These are phyloP conservation scores for Tetraneura akinire DNA, from an alignment of 1,140 invertebrate genomes.

Conservation along the genomic window DNA sequence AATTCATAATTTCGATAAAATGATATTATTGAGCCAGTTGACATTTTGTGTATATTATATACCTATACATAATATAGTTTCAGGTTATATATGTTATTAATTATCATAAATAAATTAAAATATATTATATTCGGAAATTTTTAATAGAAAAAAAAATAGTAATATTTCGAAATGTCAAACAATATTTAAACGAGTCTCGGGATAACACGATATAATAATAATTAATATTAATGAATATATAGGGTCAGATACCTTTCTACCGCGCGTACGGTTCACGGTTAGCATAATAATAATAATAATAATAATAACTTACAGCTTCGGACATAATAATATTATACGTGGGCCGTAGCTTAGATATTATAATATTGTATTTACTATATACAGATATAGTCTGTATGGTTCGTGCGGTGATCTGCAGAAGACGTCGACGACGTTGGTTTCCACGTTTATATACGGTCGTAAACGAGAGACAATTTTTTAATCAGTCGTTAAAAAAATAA, in stretches of 20 bases:
- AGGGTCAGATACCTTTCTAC: background rate
- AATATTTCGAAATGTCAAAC: background rate
- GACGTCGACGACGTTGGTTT: background rate
- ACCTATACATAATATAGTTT: too few species aligned
- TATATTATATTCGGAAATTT: background rate
- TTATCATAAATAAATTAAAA: background rate
- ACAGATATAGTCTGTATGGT: background rate
- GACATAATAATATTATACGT: background rate
- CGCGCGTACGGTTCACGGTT: background rate
- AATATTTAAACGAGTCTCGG: background rate
- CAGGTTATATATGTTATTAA: background rate
- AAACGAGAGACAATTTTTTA: background rate
- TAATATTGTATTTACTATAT: background rate
- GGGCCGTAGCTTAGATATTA: background rate
- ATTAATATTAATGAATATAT: background rate
- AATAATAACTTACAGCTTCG: too few species aligned
- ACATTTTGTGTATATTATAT: background rate
- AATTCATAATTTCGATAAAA: conserved; percentile 8
- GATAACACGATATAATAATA: conserved; percentile 18
- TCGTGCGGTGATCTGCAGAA: background rate
- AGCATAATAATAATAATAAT: too few species aligned
- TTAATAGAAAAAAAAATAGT: background rate
- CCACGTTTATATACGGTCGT: background rate
- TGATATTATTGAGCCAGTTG: background rate
- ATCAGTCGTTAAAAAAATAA: background rate